phyloP scores from a whole-genome alignment of 2,797 vertebrate genomes.

The Monodelphis domestica region DNA sequence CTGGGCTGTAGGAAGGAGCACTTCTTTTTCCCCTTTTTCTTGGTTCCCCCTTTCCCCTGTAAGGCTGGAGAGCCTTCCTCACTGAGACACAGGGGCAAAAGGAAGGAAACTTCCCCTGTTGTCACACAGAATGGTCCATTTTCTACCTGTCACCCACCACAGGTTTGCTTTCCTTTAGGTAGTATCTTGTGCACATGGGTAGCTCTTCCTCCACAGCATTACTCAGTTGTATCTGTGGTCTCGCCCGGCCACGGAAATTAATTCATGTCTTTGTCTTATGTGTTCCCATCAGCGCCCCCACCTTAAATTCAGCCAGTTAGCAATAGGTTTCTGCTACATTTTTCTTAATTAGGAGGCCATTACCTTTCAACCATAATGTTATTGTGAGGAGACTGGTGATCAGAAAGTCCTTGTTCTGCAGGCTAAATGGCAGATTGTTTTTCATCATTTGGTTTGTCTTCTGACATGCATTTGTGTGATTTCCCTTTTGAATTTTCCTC shows the following conservation, averaged over 20 bases:
- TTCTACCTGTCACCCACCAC: background rate
- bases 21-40: background rate
- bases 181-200: background rate
- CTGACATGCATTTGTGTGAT: background rate
- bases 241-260: rapidly evolving
- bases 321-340: background rate
- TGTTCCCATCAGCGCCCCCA: background rate
- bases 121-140: background rate
- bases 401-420: background rate
- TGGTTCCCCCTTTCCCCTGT: background rate
- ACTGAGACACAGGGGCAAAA: background rate
- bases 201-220: background rate
- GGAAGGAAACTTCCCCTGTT: background rate
- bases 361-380: background rate
- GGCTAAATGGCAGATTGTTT: background rate
- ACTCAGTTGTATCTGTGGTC: rapidly evolving
- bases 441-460: background rate
- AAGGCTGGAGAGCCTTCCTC: background rate
- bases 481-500: background rate
- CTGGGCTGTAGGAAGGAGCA: background rate
- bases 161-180: background rate
- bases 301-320: background rate
- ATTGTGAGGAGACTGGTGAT: background rate
- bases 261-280: background rate
- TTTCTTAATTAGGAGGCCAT: slow-evolving; percentile 1